phyloP scores from a whole-genome alignment of 2,113 vertebrate species.

The Struthidea cinerea region DNA sequence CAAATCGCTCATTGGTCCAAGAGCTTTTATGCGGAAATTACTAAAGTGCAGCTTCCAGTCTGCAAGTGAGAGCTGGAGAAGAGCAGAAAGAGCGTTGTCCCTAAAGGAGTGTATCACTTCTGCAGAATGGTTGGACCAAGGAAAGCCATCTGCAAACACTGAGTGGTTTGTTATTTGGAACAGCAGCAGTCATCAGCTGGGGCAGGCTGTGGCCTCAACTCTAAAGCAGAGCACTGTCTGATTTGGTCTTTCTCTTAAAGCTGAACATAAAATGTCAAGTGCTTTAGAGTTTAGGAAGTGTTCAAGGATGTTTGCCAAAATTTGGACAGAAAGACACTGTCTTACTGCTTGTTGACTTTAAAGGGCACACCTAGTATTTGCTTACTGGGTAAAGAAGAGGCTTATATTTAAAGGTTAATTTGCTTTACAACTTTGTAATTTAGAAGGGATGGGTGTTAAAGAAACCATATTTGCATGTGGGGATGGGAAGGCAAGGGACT shows the following conservation, averaged over 20 bases:
- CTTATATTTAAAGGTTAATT: not conserved
- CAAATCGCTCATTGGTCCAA: not conserved
- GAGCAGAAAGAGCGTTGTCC: not conserved
- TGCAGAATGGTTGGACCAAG: not conserved
- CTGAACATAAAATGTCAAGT: not conserved
- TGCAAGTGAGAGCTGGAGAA: not conserved
- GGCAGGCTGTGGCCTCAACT: not conserved
- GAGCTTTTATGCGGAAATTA: not conserved
- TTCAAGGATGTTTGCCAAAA: not conserved
- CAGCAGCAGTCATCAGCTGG: not conserved
- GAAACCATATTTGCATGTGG: not conserved
- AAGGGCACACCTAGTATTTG: not conserved
- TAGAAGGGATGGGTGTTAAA: not conserved
- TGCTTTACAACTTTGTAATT: not conserved
- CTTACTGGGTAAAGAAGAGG: not conserved
- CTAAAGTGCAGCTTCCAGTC: not conserved
- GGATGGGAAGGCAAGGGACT: not conserved
- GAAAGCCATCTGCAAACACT: not conserved
- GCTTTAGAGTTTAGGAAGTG: not conserved
- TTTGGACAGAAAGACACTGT: not conserved
- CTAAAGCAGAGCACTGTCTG: not conserved
- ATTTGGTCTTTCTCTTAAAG: not conserved
- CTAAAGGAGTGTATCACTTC: not conserved
- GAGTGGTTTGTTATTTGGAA: not conserved
- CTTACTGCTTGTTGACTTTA: not conserved